Evolutionary conservation across 2,113 vertebrate species (phyloP), one percentile per base, ranked within the genome.

Genomic region (Suncus etruscus): DNA sequence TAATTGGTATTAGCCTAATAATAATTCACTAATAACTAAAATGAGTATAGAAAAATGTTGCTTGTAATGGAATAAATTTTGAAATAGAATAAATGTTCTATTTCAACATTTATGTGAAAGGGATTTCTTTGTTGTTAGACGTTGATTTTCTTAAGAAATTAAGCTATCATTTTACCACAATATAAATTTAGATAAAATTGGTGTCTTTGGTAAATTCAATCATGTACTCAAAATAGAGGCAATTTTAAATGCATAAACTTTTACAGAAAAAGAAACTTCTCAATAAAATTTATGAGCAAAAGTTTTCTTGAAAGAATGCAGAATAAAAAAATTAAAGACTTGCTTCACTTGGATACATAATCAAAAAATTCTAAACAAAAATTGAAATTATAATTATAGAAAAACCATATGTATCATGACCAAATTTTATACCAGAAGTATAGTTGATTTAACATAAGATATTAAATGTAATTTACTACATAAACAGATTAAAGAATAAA

Each of bases 231-330:
- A 31, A 27, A 18, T 14, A 70, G 18, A 88, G 61, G 11, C 58
- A 92, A 83, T 65, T 90, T 11, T 25, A 75, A 86, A 81, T 6
- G 31, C 75, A 27, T 20, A 70, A 65, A 80, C 14, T 85, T 27
- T 32, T 74, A 3, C n/a, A 63, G 63, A 85, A 50, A 85, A 32
- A 45, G 63, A 14, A 75, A 61, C 8, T 68, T 45, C n/a, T 68
- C 11, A 68, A 47, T 11, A 48, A 25, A 85, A 8, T 83, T 68
- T 79, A 58, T 74, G 22, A 78, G 12, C 48, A 4, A 78, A 24
- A 22, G 83, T n/a, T 83, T 45, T 6, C 1, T 58, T 66, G 39
- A 86, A 54, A 54, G 39, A 86, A 77, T 15, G 29, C 32, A 50
- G 24, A 76, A 61, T 3, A 74, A 81, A 86, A 9, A 24, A 50